phyloP scores from a whole-genome alignment of 2,113 vertebrate genomes.

The Ammodytes dubius region DNA sequence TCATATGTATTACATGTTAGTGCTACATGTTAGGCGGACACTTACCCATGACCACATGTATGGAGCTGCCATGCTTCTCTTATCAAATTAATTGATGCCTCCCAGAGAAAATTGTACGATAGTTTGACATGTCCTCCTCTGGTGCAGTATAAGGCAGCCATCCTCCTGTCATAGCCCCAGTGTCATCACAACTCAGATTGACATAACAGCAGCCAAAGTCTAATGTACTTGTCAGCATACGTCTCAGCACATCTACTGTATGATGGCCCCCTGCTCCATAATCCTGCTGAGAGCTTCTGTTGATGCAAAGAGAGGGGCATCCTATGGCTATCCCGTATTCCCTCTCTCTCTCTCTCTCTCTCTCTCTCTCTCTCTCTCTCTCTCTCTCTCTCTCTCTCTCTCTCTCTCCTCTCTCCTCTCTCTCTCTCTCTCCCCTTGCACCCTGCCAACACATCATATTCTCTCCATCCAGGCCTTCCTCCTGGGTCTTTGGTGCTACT shows the following conservation, averaged over 20 bases:
- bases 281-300: slow-evolving; percentile 60
- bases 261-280: slow-evolving; percentile 55
- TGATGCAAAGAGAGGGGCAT: slow-evolving; percentile 40
- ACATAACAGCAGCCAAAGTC: slow-evolving; percentile 44
- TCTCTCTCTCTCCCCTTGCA: slow-evolving; percentile 24
- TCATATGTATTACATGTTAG: not conserved
- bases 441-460: slow-evolving; percentile 54
- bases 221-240: slow-evolving; percentile 55
- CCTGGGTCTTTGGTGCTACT: slow-evolving; percentile 49
- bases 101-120: not conserved
- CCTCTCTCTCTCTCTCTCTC: not conserved
- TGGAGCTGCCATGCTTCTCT: not conserved
- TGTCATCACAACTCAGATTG: slow-evolving; percentile 36
- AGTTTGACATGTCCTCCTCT: not conserved
- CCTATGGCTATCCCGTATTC: slow-evolving; percentile 28
- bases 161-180: slow-evolving; percentile 28
- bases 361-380: not conserved
- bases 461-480: slow-evolving; percentile 40
- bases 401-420: slow-evolving; percentile 39
- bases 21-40: not conserved
- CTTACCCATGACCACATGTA: not conserved
- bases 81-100: not conserved
- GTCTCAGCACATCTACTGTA: slow-evolving; percentile 34
- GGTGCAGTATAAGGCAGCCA: slow-evolving; percentile 18
- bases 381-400: not conserved